Conservation (phyloP, 2,113 vertebrate genomes). For the Strix uralensis region DNA sequence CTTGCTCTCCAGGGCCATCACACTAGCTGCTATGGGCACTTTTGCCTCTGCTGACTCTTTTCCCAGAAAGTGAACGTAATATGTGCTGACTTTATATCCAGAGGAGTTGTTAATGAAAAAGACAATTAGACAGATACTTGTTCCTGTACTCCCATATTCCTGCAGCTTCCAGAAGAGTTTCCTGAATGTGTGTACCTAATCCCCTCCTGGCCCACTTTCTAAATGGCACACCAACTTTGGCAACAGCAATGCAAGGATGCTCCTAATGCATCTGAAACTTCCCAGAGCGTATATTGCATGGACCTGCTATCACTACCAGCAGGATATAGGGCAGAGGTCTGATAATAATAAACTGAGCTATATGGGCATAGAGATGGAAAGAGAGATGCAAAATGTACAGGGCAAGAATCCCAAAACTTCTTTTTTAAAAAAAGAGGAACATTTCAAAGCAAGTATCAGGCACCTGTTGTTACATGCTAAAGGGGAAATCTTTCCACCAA, state of each 20-base stretch:
- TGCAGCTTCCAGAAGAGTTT: neutral
- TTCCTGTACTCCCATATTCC: neutral
- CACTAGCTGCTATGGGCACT: neutral
- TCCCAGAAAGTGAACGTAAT: neutral
- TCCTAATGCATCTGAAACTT: neutral
- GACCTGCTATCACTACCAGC: neutral
- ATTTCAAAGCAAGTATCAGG: conserved; percentile 21
- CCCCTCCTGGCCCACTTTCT: neutral
- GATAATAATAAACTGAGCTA: neutral
- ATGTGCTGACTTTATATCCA: neutral
- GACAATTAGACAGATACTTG: neutral
- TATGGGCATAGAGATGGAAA: neutral
- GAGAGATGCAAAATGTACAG: neutral
- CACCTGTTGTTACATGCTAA: conserved; percentile 30
- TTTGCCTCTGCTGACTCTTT: neutral
- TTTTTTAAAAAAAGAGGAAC: neutral
- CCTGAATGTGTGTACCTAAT: neutral
- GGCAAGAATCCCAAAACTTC: neutral
- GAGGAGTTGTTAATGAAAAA: neutral
- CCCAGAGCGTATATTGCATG: neutral
- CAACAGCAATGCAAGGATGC: neutral
- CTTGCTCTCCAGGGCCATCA: neutral
- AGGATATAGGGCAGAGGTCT: accelerated
- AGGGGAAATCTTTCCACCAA: conserved; percentile 19
- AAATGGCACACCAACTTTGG: neutral